These are phyloP conservation scores for Sorex araneus DNA, from an alignment of 2,113 vertebrate genomes.

Conservation along the genomic window DNA sequence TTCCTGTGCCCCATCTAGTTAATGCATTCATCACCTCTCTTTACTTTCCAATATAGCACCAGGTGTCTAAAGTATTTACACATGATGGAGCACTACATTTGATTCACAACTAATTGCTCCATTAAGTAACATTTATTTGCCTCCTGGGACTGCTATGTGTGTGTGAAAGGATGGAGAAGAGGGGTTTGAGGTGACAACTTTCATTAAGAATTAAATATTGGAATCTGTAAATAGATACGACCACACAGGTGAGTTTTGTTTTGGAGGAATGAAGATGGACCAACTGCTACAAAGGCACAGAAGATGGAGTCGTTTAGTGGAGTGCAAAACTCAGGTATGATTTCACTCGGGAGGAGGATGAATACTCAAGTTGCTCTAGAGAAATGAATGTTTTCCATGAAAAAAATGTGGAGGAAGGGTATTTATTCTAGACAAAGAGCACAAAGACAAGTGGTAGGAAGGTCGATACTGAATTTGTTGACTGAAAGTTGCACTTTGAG, in stretches of 20 bases:
- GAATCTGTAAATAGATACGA: not conserved
- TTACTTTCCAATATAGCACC: not conserved
- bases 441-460: not conserved
- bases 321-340: not conserved
- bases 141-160: not conserved
- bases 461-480: not conserved
- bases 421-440: not conserved
- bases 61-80: not conserved
- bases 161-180: not conserved
- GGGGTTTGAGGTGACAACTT: not conserved
- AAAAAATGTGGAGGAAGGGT: not conserved
- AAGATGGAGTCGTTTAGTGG: not conserved
- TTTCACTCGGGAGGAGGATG: not conserved
- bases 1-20: not conserved
- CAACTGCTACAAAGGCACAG: not conserved
- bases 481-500: not conserved
- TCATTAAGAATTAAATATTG: not conserved
- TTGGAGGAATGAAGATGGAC: conserved; percentile 22
- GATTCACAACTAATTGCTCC: conserved; percentile 6
- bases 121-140: not conserved
- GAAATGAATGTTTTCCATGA: conserved; percentile 19
- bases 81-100: not conserved
- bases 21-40: not conserved
- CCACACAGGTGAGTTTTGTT: not conserved
- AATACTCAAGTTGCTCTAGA: not conserved